A percentile compares a stretch with the other conserved stretches of the same genome.
Conservation (phyloP, 2,113 vertebrate genomes). For the Pyrgilauda ruficollis region DNA sequence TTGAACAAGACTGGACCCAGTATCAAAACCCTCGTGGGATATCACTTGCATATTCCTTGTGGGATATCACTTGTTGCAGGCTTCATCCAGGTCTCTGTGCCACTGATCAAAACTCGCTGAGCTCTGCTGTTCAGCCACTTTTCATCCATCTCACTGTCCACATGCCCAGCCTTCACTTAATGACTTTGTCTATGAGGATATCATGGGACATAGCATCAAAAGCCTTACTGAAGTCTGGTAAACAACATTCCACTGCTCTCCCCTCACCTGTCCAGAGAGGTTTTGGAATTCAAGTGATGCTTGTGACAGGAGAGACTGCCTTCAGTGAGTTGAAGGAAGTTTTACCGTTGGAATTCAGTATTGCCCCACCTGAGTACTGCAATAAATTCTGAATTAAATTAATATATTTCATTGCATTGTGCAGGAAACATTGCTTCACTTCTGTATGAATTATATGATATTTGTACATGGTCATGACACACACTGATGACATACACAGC, state of each 20-base stretch:
- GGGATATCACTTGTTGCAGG: not conserved
- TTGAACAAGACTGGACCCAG: not conserved
- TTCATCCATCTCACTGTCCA: accelerated
- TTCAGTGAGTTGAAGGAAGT: not conserved
- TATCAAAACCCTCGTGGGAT: not conserved
- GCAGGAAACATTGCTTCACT: not conserved
- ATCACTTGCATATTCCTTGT: not conserved
- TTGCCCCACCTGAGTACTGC: not conserved
- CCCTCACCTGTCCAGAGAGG: not conserved
- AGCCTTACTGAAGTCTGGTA: not conserved
- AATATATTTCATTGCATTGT: not conserved
- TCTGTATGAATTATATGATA: not conserved
- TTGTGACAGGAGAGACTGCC: not conserved
- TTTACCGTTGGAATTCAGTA: not conserved
- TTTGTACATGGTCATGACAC: not conserved
- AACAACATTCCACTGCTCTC: not conserved
- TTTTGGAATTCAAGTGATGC: not conserved
- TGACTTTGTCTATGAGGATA: not conserved
- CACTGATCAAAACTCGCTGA: not conserved
- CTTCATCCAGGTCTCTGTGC: no score
- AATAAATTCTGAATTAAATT: not conserved
- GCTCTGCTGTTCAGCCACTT: not conserved
- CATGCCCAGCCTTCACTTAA: not conserved
- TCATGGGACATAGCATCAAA: not conserved
- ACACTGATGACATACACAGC: not conserved